Percentiles rank a stretch among this genome's conserved stretches.
Conservation (phyloP, 64 coral and sea anemone species). For the Platygyra sinensis region DNA sequence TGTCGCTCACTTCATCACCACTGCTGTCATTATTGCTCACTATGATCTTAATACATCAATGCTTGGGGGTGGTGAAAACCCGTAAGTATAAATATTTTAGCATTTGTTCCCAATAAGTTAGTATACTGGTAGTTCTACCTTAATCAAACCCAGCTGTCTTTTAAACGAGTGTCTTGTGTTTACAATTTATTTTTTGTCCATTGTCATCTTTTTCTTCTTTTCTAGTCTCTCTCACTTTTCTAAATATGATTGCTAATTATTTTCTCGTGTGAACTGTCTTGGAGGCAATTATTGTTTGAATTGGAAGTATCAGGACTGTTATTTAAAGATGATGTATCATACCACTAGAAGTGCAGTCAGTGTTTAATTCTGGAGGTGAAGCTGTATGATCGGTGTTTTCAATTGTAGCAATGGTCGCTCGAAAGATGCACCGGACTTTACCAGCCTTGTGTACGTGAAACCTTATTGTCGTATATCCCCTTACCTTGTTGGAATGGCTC, state of each 20-base stretch:
- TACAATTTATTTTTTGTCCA: no score
- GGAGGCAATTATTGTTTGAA: no score
- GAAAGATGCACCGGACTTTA: background rate
- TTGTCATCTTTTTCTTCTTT: no score
- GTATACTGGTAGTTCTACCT: background rate
- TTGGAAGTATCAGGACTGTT: no score
- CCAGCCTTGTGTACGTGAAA: constrained; percentile 59
- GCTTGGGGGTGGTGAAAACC: constrained; percentile 2
- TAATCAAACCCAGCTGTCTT: no score
- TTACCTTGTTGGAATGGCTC: constrained; percentile 75
- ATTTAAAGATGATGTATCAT: no score
- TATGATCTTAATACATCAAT: background rate
- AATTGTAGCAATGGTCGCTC: background rate
- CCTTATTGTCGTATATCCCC: constrained; percentile 78
- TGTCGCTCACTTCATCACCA: background rate
- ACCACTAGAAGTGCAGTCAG: no score
- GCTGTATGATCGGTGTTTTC: background rate
- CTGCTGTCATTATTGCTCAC: background rate
- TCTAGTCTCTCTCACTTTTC: no score
- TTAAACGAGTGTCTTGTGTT: no score
- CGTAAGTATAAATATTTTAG: background rate
- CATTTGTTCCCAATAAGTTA: background rate
- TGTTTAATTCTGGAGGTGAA: no score
- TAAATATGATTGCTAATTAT: no score
- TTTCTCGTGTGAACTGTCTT: background rate